Percentiles rank a stretch among this genome's conserved stretches.
phyloP scores from a whole-genome alignment of 1,140 invertebrate species.

The Cotesia typhae region DNA sequence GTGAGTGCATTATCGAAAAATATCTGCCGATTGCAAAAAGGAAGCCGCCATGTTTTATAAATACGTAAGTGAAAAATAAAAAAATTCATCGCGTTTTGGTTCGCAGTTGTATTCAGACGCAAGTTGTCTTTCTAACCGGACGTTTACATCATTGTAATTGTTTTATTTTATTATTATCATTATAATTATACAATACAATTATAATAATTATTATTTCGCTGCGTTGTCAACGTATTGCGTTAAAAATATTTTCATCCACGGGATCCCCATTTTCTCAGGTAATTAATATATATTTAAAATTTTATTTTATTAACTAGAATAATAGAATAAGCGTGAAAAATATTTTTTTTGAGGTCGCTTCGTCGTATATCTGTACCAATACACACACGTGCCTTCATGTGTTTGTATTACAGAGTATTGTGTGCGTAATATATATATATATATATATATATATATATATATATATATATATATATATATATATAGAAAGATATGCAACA shows the following conservation, averaged over 20 bases:
- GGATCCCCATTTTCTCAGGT: no score
- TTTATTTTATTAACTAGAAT: neutral
- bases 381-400: no score
- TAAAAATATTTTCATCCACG: no score
- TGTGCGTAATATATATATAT: no score
- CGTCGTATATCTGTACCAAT: neutral
- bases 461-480: neutral
- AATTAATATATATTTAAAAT: no score
- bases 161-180: constrained; percentile 7
- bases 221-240: no score
- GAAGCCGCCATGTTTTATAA: neutral
- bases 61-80: neutral
- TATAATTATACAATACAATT: neutral
- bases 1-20: no score
- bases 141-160: constrained; percentile 24
- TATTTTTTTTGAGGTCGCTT: constrained; percentile 8
- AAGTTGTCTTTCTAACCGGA: constrained; percentile 46
- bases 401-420: no score
- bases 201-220: no score
- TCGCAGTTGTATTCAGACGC: constrained; percentile 50
- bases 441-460: neutral
- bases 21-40: no score
- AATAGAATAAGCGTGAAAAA: neutral
- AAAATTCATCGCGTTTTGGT: constrained; percentile 22
- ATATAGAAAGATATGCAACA: neutral